Evolutionary conservation across 2,113 vertebrate species (phyloP).

Genomic region (Cheirogaleus medius): DNA sequence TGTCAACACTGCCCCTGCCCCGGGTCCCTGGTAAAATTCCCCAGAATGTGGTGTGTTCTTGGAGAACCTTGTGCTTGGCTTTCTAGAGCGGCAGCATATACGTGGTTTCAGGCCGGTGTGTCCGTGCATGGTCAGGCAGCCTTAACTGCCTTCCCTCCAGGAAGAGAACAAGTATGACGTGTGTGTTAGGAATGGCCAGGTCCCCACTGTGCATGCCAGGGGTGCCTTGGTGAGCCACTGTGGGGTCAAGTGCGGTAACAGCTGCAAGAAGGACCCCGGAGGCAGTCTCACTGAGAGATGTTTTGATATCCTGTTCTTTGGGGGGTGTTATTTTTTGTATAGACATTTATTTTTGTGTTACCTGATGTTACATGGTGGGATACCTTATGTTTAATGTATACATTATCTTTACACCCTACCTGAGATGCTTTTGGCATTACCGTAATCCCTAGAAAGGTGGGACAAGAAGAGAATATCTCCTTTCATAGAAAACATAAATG

Average conservation of each 20-base stretch:
- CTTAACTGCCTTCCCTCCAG: background rate
- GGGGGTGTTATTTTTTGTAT: background rate
- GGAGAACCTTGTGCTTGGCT: background rate
- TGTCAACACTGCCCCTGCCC: rapidly evolving
- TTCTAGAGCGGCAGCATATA: background rate
- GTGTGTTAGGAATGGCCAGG: background rate
- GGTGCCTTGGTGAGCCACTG: background rate
- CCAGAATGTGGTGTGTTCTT: background rate
- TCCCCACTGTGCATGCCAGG: rapidly evolving
- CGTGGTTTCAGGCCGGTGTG: too few species aligned
- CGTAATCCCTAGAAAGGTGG: background rate
- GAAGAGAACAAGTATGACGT: too few species aligned
- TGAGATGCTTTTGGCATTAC: background rate
- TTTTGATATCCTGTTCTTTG: background rate
- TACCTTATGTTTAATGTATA: background rate
- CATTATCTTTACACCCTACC: background rate
- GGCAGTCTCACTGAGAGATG: background rate
- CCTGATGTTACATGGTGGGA: background rate
- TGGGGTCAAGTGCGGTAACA: background rate
- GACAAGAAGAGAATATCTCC: background rate
- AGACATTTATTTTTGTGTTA: background rate
- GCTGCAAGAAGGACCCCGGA: background rate
- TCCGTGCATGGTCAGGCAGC: rapidly evolving
- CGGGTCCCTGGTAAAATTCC: rapidly evolving
- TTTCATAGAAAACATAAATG: background rate